A percentile compares a stretch with the other conserved stretches of the same genome.
Conservation (phyloP, 1,140 invertebrate genomes). For the Brachionus rotundiformis region DNA sequence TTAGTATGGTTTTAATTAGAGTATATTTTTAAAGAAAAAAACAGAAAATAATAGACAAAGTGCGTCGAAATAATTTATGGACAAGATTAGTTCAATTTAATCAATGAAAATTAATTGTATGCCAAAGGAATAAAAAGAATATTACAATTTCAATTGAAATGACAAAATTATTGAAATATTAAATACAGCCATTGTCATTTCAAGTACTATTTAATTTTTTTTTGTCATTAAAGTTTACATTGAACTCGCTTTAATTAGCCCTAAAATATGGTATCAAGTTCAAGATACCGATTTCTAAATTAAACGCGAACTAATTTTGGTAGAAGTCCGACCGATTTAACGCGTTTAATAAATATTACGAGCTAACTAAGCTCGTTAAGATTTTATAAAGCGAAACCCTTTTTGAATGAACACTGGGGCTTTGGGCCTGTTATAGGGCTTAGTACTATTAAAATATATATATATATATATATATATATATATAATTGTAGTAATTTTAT, state of each 20-base stretch:
- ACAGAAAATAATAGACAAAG: not conserved
- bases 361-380: not conserved
- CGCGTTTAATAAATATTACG: not conserved
- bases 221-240: not conserved
- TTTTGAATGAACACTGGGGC: not conserved
- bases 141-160: not conserved
- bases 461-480: too few species aligned
- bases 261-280: not conserved
- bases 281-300: conserved; percentile 1
- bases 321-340: not conserved
- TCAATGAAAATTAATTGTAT: not conserved
- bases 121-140: conserved; percentile 3
- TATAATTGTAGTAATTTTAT: not conserved
- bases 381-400: not conserved
- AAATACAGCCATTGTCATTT: not conserved
- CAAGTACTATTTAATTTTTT: conserved; percentile 4
- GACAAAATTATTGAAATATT: not conserved
- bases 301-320: not conserved
- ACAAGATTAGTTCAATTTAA: conserved; percentile 29
- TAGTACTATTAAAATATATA: not conserved
- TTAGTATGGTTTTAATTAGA: not conserved
- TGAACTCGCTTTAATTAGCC: not conserved
- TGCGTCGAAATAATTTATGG: not conserved
- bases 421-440: not conserved
- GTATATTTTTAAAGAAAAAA: not conserved